Base-by-base conservation (phyloP, 2,797 vertebrate genomes). In the Alfaro cultratus region DNA sequence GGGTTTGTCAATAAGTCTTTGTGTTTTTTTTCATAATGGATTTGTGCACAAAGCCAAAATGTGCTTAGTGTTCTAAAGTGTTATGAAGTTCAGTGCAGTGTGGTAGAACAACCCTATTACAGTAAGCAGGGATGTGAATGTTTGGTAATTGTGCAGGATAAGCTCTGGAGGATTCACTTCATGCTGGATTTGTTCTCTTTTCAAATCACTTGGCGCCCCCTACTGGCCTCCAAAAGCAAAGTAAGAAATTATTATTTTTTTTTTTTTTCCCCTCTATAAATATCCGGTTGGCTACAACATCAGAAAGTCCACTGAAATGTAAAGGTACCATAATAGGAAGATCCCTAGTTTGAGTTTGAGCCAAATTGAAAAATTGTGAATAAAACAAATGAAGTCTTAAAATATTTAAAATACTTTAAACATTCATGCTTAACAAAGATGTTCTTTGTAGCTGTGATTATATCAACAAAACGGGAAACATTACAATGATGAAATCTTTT, bases 201-300 rank as follows among this genome's bases (percentile, higher is more conserved):
- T 87, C 73, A 85, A 85, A 79, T 77, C 62, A 80, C 34, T 84
- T 49, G 79, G 80, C 76, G 85, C 88, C 93, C 88, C 39, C 94
- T 93, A 80, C 80, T 92, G 68, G 23, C 67, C 67, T 8, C 39
- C n/a, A n/a, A n/a, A 12, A 15, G 8, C 39, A 43, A 43, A 45
- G 5, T n/a, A n/a, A n/a, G 26, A n/a, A n/a, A n/a, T n/a, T n/a
- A n/a, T n/a, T n/a, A n/a, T n/a, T n/a, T n/a, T n/a, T 4, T 29
- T 0, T 29, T 57, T 23, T 64, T 36, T n/a, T 36, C 31, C n/a
- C n/a, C 41, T 41, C 11, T 21, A 41, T 7, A 43, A 43, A 41
- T 11, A 68, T 23, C 39, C 36, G 23, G 12, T 21, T 64, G 29
- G 29, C 29, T 15, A 6, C 16, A 3, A 18, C 60, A 31, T 62